phyloP scores from a whole-genome alignment of 2,888 invertebrate species.

The Periphyllus acericola region DNA sequence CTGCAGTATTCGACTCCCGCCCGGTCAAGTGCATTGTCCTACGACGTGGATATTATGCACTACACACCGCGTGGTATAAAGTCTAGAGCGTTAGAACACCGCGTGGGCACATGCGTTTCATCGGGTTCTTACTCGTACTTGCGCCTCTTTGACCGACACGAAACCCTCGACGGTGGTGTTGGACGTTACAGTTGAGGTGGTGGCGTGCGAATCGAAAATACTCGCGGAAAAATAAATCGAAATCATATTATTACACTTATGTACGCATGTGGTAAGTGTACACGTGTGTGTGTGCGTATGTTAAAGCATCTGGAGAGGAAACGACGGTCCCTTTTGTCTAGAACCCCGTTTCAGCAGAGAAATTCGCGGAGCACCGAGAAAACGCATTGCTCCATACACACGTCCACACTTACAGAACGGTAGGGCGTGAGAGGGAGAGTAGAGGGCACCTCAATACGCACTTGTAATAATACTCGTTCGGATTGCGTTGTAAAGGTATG shows the following conservation, averaged over 20 bases:
- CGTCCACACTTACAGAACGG: background rate
- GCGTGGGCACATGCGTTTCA: too few species aligned
- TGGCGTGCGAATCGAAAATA: background rate
- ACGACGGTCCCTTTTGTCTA: conserved; percentile 18
- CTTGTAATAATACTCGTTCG: background rate
- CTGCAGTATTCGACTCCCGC: background rate
- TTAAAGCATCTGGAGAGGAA: background rate
- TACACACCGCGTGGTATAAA: background rate
- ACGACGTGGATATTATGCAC: background rate
- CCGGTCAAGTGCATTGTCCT: background rate
- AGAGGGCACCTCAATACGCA: background rate
- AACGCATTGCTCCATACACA: background rate
- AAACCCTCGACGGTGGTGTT: too few species aligned
- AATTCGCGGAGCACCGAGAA: background rate
- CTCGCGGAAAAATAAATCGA: too few species aligned
- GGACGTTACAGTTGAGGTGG: background rate
- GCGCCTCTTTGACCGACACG: too few species aligned
- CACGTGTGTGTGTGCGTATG: too few species aligned
- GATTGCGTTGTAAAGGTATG: background rate
- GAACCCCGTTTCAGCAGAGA: background rate
- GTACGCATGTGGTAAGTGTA: too few species aligned
- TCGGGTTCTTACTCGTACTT: too few species aligned
- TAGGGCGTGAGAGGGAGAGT: background rate
- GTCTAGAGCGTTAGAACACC: too few species aligned
- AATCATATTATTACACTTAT: too few species aligned